Conservation (phyloP, 2,888 invertebrate genomes). For the Chrysina gloriosa region DNA sequence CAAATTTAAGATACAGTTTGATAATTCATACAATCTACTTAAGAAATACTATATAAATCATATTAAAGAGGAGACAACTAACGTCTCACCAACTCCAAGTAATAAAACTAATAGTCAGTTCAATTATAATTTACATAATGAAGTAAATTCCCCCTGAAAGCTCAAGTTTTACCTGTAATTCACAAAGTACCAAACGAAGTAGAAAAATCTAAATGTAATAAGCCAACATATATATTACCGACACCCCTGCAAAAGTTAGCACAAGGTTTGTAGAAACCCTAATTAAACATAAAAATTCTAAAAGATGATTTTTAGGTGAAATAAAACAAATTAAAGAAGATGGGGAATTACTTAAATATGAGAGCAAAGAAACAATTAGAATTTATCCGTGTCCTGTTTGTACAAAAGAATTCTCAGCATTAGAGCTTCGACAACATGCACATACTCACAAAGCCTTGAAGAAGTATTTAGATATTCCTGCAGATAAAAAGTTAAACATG, state of each 20-base stretch:
- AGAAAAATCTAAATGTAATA: slow-evolving; percentile 26
- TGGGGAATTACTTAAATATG: slow-evolving; percentile 11
- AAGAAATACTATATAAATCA: slow-evolving; percentile 47
- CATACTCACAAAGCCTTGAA: slow-evolving; percentile 55
- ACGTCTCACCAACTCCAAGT: slow-evolving; percentile 41
- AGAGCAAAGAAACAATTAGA: slow-evolving; percentile 13
- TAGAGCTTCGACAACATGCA: slow-evolving; percentile 53
- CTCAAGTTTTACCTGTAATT: too few species aligned
- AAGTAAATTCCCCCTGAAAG: slow-evolving; percentile 37
- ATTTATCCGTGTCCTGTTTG: slow-evolving; percentile 56
- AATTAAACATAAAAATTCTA: too few species aligned
- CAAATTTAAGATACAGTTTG: slow-evolving; percentile 52
- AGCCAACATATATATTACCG: too few species aligned
- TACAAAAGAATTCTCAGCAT: slow-evolving; percentile 52
- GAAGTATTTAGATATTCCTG: slow-evolving; percentile 54
- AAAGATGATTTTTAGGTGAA: slow-evolving; percentile 21
- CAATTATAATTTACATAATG: slow-evolving; percentile 42
- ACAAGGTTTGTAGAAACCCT: too few species aligned
- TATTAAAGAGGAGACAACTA: slow-evolving; percentile 44
- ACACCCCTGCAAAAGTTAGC: too few species aligned
- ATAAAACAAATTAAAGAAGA: slow-evolving; percentile 5
- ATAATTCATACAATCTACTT: slow-evolving; percentile 49
- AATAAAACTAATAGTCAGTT: slow-evolving; percentile 41
- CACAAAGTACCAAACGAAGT: slow-evolving; percentile 36
- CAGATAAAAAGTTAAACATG: slow-evolving; percentile 48